Evolutionary conservation across 1,140 invertebrate species (phyloP).

Genomic region (Drosophila melanica): DNA sequence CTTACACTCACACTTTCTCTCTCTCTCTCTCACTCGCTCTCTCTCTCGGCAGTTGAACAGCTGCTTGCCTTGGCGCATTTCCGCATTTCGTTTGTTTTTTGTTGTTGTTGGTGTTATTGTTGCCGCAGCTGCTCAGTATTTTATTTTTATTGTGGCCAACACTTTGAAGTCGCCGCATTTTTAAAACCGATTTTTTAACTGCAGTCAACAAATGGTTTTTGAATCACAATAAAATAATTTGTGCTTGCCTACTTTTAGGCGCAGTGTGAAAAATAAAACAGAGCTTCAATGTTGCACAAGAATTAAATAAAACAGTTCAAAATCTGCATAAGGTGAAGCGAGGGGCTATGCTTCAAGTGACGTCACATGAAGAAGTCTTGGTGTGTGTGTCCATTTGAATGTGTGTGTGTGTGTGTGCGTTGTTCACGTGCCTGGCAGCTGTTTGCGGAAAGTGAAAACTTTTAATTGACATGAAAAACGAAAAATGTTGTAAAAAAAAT

Average conservation of each 20-base stretch:
- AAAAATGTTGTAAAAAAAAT: neutral
- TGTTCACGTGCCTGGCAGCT: constrained; percentile 30
- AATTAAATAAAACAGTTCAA: constrained; percentile 2
- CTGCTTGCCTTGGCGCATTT: constrained; percentile 58
- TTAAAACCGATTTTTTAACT: neutral
- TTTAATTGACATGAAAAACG: constrained; percentile 9
- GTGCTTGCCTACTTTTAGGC: constrained; percentile 38
- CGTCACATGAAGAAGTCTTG: neutral
- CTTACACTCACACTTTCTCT: constrained; percentile 14
- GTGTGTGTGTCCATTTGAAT: neutral
- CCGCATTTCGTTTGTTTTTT: constrained; percentile 26
- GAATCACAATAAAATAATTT: neutral
- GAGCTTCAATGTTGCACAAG: neutral
- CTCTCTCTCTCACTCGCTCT: constrained; percentile 15
- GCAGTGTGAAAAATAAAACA: constrained; percentile 1
- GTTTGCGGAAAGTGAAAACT: constrained; percentile 12
- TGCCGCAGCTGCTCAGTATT: constrained; percentile 31
- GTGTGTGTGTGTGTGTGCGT: neutral
- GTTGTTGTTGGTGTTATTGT: constrained; percentile 19
- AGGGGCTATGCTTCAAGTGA: neutral
- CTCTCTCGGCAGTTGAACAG: constrained; percentile 48
- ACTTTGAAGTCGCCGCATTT: constrained; percentile 8
- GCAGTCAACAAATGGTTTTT: neutral
- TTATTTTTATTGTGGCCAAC: constrained; percentile 22
- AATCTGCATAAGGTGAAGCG: constrained; percentile 15